These are phyloP conservation scores for Crotalus horridus DNA, from an alignment of 2,113 vertebrate species.

Conservation along the genomic window DNA sequence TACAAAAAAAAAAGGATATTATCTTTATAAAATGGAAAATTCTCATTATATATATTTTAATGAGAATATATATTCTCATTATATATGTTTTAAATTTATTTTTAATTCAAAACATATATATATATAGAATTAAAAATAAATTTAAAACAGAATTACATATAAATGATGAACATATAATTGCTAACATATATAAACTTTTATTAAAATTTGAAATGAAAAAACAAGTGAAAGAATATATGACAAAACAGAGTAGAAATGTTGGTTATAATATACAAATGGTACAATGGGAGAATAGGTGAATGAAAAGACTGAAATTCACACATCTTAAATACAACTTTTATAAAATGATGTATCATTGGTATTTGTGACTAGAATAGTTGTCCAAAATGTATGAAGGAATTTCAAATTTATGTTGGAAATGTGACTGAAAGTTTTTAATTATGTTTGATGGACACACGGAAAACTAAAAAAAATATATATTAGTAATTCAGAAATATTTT, in stretches of 20 bases:
- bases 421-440: no score
- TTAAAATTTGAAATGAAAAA: neutral
- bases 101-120: no score
- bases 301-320: neutral
- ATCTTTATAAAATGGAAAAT: neutral
- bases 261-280: neutral
- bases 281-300: neutral
- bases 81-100: no score
- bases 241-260: neutral
- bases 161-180: neutral
- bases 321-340: neutral
- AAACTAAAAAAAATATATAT: no score
- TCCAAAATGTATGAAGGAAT: no score
- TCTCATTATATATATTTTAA: neutral
- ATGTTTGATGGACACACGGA: no score
- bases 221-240: neutral
- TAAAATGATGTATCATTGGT: neutral
- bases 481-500: no score
- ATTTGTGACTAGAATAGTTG: no score
- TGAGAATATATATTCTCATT: no score
- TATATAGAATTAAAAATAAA: neutral
- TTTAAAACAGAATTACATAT: neutral
- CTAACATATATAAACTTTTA: neutral
- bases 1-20: slow-evolving; percentile 65
- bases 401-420: no score